Conservation (phyloP, 2,888 invertebrate species). For the Catocala nupta region DNA sequence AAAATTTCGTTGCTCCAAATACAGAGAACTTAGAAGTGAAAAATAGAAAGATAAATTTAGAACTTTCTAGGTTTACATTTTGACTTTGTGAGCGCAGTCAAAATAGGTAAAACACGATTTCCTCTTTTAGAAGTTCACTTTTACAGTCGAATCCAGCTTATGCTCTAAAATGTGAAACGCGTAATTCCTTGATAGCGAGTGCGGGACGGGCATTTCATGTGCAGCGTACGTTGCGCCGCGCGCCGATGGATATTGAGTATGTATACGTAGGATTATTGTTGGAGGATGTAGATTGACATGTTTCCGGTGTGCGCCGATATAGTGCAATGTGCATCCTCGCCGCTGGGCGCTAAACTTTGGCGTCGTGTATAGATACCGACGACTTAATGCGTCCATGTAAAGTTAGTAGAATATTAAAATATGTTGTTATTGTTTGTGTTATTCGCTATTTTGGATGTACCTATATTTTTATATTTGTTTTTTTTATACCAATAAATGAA, state of each 20-base stretch:
- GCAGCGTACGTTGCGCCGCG: background rate
- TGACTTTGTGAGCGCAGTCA: background rate
- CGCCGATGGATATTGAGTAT: background rate
- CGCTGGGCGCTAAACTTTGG: constrained; percentile 5
- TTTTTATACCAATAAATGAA: too few relatives aligned
- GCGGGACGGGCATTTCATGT: constrained; percentile 5
- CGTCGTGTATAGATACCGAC: background rate
- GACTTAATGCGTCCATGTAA: background rate
- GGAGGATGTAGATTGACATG: constrained; percentile 1
- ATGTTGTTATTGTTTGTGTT: too few relatives aligned
- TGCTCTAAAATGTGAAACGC: constrained; percentile 11
- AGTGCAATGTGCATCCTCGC: constrained; percentile 10
- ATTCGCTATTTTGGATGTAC: too few relatives aligned
- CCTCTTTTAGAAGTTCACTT: background rate
- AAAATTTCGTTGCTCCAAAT: too few relatives aligned
- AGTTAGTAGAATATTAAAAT: background rate
- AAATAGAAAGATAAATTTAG: constrained; percentile 33
- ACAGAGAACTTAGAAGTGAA: constrained; percentile 14
- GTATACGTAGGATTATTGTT: background rate
- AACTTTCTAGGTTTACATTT: too few relatives aligned
- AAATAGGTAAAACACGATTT: background rate
- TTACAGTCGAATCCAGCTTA: constrained; percentile 6
- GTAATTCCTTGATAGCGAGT: constrained; percentile 10
- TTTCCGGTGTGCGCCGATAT: constrained; percentile 5
- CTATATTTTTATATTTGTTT: too few relatives aligned